Base-by-base conservation (phyloP, 1,140 invertebrate species). In the Ceratina australensis region DNA sequence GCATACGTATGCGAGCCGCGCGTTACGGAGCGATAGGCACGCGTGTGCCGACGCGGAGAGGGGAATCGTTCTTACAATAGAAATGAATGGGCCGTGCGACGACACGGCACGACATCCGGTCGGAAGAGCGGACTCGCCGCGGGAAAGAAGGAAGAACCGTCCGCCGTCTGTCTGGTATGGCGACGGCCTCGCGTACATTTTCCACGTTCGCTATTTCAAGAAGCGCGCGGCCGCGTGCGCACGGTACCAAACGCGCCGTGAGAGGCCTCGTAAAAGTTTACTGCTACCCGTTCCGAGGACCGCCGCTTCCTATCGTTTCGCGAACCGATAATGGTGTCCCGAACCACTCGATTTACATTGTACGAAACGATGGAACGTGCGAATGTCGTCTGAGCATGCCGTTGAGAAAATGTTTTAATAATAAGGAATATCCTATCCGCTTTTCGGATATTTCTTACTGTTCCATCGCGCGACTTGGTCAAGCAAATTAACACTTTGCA, bases 21-120 rank as follows among this genome's bases (percentile, higher is more conserved):
- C 28, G 47, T 71, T 12, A 77, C 66, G 57, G 26, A 57, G 72
- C 10, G 47, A n/a, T 54, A 33, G 22, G 8, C 72, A 47, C 59
- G 59, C 20, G 69, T 15, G 61, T 60, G 12, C 20, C 26, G 28
- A 49, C 13, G 10, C 7, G 33, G 24, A 26, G n/a, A 20, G 7
- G 49, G 20, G 49, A 60, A 49, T 20, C 26, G 18, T 67, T 54
- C 75, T 69, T 72, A 49, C 22, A 54, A 61, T 66, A 80, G 64
- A 66, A 79, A 83, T 85, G 78, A 83, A 86, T 76, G 83, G 42
- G 75, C 57, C 57, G 54, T 24, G 49, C 52, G 28, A 33, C 28
- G 28, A 33, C 28, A 73, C 80, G 50, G 66, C 68, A 57, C 64
- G 75, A 79, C 75, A 83, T 86, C 79, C 68, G 78, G 64, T 81